Conservation (phyloP, 2,888 invertebrate species). For the Mellilla xanthometata region DNA sequence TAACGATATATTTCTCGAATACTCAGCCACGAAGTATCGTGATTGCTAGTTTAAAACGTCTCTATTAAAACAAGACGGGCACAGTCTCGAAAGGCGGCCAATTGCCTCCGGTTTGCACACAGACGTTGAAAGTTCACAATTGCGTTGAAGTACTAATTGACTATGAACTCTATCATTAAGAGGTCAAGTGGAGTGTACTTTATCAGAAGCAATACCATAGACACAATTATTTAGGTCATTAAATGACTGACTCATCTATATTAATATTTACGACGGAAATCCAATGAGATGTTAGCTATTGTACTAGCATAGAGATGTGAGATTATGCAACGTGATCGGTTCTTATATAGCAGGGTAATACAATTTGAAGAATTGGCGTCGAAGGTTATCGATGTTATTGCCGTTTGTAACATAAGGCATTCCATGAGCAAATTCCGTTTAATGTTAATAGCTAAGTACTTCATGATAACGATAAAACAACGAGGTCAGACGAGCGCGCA, state of each 20-base stretch:
- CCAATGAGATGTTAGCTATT: no score
- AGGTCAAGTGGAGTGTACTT: conserved; percentile 66
- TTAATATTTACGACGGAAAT: neutral
- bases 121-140: conserved; percentile 65
- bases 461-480: conserved; percentile 78
- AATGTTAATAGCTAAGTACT: conserved; percentile 62
- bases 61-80: conserved; percentile 49
- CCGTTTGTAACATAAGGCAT: conserved; percentile 51
- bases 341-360: conserved; percentile 45
- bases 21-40: conserved; percentile 45
- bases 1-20: conserved; percentile 30
- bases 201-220: conserved; percentile 45
- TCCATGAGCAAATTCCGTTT: conserved; percentile 67
- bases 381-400: conserved; percentile 65
- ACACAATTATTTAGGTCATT: conserved; percentile 44
- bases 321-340: conserved; percentile 35
- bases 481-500: conserved; percentile 78
- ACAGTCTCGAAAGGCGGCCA: conserved; percentile 51
- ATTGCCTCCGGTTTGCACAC: conserved; percentile 61
- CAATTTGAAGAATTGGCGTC: conserved; percentile 51
- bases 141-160: conserved; percentile 69
- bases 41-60: conserved; percentile 50
- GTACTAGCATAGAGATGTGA: conserved; percentile 15
- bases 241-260: conserved; percentile 33
- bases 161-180: conserved; percentile 65